These are phyloP conservation scores for Lepilemur ruficaudatus DNA, from an alignment of 2,797 vertebrate genomes.

Conservation along the genomic window DNA sequence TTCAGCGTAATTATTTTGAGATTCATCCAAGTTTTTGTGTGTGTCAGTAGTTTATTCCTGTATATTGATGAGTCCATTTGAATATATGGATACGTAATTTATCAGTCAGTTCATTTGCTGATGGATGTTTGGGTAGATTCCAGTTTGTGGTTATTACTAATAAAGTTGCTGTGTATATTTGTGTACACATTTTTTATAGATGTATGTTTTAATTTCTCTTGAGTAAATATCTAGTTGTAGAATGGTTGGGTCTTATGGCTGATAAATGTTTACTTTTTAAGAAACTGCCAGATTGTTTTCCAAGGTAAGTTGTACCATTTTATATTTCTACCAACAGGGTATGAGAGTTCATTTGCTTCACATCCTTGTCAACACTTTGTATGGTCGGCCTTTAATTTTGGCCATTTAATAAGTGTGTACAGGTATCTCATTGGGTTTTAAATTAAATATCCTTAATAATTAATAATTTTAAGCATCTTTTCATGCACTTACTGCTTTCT, in stretches of 20 bases:
- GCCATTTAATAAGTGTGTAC: not conserved
- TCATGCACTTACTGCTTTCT: not conserved
- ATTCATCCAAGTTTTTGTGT: not conserved
- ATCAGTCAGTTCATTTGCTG: not conserved
- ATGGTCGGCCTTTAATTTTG: not conserved
- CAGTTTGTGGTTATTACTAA: not conserved
- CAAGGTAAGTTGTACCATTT: not conserved
- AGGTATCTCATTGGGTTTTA: not conserved
- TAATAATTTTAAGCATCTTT: not conserved
- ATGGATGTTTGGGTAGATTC: not conserved
- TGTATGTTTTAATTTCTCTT: slow-evolving; percentile 5
- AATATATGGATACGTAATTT: not conserved
- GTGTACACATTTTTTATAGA: not conserved
- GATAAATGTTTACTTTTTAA: not conserved
- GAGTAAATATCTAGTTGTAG: not conserved
- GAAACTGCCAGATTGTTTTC: not conserved
- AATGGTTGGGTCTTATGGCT: not conserved
- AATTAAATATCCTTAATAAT: not conserved
- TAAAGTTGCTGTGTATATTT: slow-evolving; percentile 15
- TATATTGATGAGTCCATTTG: not conserved
- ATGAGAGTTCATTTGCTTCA: not conserved
- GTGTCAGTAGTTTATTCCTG: not conserved
- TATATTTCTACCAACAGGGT: not conserved
- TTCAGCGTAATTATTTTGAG: not conserved
- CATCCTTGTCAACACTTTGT: not conserved